These are phyloP conservation scores for Spea multiplicata DNA, from an alignment of 2,113 vertebrate genomes.

Conservation along the genomic window DNA sequence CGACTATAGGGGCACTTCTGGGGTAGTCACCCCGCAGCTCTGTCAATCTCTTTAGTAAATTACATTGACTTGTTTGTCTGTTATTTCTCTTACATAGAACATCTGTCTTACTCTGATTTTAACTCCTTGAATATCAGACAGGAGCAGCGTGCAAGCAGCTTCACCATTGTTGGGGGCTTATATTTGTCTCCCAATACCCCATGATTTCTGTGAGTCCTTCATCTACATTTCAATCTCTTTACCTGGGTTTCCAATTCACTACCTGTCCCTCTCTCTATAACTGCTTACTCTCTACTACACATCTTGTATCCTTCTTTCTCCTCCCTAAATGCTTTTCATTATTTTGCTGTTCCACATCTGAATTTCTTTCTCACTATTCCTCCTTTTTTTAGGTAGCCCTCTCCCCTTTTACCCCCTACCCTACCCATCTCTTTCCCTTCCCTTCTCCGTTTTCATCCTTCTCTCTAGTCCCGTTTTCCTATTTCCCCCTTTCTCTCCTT, in stretches of 20 bases:
- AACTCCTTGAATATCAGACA: no score
- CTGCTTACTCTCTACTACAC: background rate
- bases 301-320: constrained; percentile 11
- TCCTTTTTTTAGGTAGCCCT: background rate
- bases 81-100: no score
- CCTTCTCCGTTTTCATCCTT: background rate
- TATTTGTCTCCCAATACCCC: no score
- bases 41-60: background rate
- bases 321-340: constrained; percentile 26
- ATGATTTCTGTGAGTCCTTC: no score
- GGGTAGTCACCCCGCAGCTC: background rate
- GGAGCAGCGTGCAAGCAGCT: no score
- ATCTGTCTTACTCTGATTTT: background rate
- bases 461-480: background rate
- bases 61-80: background rate
- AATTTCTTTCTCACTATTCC: constrained; percentile 29
- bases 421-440: background rate
- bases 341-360: background rate
- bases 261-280: background rate
- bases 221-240: background rate
- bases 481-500: background rate
- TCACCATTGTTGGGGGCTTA: no score
- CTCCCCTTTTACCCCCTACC: constrained; percentile 22
- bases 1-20: constrained; percentile 4
- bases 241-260: background rate